phyloP scores from a whole-genome alignment of 2,113 vertebrate genomes.

The Leptobrachium ailaonicum region DNA sequence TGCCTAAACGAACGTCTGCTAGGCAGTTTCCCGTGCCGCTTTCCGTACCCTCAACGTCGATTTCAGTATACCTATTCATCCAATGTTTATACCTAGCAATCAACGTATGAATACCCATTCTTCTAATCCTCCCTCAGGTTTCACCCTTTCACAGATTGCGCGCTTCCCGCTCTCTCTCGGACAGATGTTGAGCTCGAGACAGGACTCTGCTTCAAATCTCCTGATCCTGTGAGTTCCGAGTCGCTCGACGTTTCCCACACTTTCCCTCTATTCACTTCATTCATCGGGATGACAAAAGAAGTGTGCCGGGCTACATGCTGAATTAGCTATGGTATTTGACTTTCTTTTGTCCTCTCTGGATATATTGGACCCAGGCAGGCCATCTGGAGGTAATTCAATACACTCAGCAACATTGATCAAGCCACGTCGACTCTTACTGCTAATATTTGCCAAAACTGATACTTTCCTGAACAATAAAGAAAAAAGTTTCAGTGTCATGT shows the following conservation, averaged over 20 bases:
- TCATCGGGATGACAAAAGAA: constrained; percentile 78
- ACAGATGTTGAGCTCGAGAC: constrained; percentile 63
- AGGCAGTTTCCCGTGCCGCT: too few species aligned
- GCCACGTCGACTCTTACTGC: constrained; percentile 57
- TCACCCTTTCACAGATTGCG: not conserved
- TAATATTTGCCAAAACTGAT: not conserved
- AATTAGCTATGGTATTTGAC: constrained; percentile 89
- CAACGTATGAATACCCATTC: not conserved
- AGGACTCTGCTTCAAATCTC: constrained; percentile 46
- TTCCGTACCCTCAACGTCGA: too few species aligned
- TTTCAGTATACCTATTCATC: too few species aligned
- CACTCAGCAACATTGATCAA: constrained; percentile 60
- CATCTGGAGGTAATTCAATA: constrained; percentile 71
- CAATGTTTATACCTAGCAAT: too few species aligned
- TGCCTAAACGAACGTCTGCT: too few species aligned
- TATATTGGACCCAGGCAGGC: constrained; percentile 61
- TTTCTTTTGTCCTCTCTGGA: constrained; percentile 66
- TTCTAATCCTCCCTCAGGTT: not conserved
- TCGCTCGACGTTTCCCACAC: constrained; percentile 84
- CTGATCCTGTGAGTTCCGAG: constrained; percentile 63
- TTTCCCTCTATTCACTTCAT: constrained; percentile 74
- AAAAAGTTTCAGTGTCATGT: not conserved
- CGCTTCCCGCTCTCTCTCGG: constrained; percentile 42
- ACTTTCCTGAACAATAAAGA: not conserved
- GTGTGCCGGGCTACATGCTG: constrained; percentile 92